Conservation (phyloP, 2,113 vertebrate genomes). For the Pygoscelis adeliae region DNA sequence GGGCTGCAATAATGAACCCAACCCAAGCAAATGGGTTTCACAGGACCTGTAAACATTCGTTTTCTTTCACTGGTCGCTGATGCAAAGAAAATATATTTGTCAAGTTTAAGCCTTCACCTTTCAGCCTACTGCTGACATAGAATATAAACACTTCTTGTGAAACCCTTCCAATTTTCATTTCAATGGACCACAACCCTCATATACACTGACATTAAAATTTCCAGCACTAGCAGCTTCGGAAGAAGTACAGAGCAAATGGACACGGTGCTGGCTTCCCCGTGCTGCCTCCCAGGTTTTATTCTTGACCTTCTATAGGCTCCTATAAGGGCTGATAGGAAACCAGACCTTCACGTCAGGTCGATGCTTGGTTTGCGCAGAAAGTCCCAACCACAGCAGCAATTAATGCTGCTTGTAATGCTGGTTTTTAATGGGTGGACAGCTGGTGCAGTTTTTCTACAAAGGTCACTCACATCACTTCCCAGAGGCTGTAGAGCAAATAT, state of each 20-base stretch:
- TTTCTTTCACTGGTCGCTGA: not conserved
- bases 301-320: not conserved
- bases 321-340: not conserved
- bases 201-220: not conserved
- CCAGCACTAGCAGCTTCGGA: not conserved
- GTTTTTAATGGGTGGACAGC: not conserved
- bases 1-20: not conserved
- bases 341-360: not conserved
- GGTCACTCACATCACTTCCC: not conserved
- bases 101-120: slow-evolving; percentile 4
- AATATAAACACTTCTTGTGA: not conserved
- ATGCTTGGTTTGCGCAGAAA: not conserved
- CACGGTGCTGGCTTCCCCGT: accelerated
- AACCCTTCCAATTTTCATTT: not conserved
- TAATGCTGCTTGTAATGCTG: not conserved
- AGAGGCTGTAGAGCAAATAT: not conserved
- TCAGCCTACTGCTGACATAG: not conserved
- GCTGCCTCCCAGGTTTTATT: not conserved
- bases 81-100: not conserved
- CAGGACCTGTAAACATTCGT: not conserved
- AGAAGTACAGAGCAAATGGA: not conserved
- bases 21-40: not conserved
- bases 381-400: not conserved
- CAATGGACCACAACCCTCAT: not conserved
- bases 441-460: not conserved